Percentiles rank a stretch among this genome's conserved stretches.
These are phyloP conservation scores for Phaonia tiefii DNA, from an alignment of 2,888 invertebrate species.

Conservation along the genomic window DNA sequence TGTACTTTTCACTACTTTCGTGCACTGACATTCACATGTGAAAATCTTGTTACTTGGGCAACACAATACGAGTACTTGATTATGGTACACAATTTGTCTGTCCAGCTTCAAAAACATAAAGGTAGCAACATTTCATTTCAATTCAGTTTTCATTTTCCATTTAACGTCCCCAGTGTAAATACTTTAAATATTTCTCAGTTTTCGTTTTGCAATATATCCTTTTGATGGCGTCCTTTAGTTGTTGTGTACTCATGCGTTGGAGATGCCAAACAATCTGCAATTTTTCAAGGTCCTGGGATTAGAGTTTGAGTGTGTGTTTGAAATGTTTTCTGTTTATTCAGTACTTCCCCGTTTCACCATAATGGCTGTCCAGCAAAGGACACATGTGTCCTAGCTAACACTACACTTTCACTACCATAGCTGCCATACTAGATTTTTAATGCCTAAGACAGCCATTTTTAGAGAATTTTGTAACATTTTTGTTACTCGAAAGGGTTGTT, in stretches of 20 bases:
- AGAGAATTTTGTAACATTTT: background rate
- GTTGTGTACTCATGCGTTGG: slow-evolving; percentile 11
- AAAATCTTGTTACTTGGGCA: background rate
- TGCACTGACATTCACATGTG: too few relatives aligned
- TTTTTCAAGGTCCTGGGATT: slow-evolving; percentile 54
- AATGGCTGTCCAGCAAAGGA: background rate
- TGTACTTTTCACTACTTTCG: too few relatives aligned
- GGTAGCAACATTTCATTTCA: slow-evolving; percentile 23
- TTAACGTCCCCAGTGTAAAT: slow-evolving; percentile 50
- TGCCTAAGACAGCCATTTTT: background rate
- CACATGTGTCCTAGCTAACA: background rate
- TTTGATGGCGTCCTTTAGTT: slow-evolving; percentile 7
- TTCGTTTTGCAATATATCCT: background rate
- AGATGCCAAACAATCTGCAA: slow-evolving; percentile 51
- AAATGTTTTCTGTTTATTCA: background rate
- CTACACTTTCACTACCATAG: background rate
- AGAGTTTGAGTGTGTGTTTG: background rate
- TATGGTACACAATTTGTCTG: background rate
- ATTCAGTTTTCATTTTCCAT: too few relatives aligned
- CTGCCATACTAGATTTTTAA: background rate
- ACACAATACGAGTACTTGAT: slow-evolving; percentile 9
- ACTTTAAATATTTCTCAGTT: slow-evolving; percentile 51
- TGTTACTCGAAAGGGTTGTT: too few relatives aligned
- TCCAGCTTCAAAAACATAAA: slow-evolving; percentile 3
- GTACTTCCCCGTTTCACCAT: background rate